Conservation (phyloP, 2,113 vertebrate species). For the Tautogolabrus adspersus region DNA sequence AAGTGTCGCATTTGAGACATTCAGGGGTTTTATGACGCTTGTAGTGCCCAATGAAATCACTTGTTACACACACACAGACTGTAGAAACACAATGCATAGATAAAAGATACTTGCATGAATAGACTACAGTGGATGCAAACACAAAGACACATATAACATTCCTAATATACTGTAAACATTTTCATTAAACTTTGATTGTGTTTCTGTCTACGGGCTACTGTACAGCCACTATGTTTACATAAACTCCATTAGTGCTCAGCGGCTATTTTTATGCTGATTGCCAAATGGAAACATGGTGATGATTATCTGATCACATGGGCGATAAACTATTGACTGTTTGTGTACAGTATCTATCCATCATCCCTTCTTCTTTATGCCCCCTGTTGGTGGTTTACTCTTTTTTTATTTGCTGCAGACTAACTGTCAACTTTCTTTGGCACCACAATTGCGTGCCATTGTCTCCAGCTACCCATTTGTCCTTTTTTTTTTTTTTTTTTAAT, state of each 20-base stretch:
- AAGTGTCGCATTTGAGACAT: slow-evolving; percentile 51
- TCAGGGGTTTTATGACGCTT: slow-evolving; percentile 31
- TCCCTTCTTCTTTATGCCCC: not conserved
- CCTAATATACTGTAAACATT: not conserved
- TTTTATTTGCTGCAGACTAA: not conserved
- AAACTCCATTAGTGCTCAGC: not conserved
- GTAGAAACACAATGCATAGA: not conserved
- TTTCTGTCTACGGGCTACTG: not conserved
- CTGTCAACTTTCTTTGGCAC: slow-evolving; percentile 8
- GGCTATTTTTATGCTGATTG: not conserved
- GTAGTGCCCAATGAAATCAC: slow-evolving; percentile 16
- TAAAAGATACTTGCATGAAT: not conserved
- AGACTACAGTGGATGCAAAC: not conserved
- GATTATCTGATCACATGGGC: slow-evolving; percentile 26
- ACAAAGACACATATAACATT: not conserved
- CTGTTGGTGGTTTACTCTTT: not conserved
- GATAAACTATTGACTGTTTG: slow-evolving; percentile 29
- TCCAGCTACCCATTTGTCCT: not conserved
- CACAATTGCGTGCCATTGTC: slow-evolving; percentile 4
- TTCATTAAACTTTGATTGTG: not conserved
- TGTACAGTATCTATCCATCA: not conserved
- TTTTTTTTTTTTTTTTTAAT: not conserved
- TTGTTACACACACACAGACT: slow-evolving; percentile 2
- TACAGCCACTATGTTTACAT: slow-evolving; percentile 9
- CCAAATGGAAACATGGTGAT: slow-evolving; percentile 34